Percentiles rank a stretch among this genome's conserved stretches.
Evolutionary conservation across 2,888 invertebrate species (phyloP).

Genomic region (Torymus aiolomorphi): DNA sequence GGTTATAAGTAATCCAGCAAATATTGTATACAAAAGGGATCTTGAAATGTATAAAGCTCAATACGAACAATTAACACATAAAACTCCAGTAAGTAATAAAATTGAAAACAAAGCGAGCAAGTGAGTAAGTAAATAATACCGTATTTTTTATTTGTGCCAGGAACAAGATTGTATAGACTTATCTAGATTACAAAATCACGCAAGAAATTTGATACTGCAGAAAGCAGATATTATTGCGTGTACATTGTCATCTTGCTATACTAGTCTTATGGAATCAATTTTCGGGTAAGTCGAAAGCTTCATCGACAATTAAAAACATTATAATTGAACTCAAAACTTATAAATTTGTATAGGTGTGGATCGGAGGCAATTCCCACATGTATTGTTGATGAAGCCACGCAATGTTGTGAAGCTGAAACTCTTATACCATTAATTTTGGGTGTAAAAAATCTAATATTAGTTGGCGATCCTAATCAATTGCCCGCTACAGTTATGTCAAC

Average conservation of each 20-base stretch:
- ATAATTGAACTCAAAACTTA: too few relatives aligned
- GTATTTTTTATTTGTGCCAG: conserved; percentile 27
- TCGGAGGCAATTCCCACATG: conserved; percentile 75
- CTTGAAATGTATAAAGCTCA: conserved; percentile 26
- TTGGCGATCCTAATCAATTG: conserved; percentile 92
- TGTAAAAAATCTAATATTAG: conserved; percentile 85
- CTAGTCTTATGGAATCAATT: conserved; percentile 70
- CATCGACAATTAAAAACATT: conserved; percentile 19
- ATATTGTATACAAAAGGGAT: conserved; percentile 39
- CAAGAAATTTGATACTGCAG: conserved; percentile 74
- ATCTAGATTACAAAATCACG: conserved; percentile 62
- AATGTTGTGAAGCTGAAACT: conserved; percentile 89
- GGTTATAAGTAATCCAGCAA: conserved; percentile 21
- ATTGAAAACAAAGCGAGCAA: too few relatives aligned
- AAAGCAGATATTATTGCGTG: conserved; percentile 84
- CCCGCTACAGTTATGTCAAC: conserved; percentile 87
- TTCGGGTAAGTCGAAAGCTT: conserved; percentile 63
- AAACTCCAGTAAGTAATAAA: conserved; percentile 49
- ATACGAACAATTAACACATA: conserved; percentile 27
- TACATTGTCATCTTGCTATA: conserved; percentile 80
- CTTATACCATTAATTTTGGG: conserved; percentile 87
- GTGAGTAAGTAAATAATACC: not conserved
- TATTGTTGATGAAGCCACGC: conserved; percentile 92
- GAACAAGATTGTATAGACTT: conserved; percentile 56
- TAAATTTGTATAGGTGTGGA: conserved; percentile 54